Evolutionary conservation across 30 jellyfish, hydroid and myxozoan genomes (phyloP), one percentile per base, ranked within the genome.

Genomic region (Chrysaora quinquecirrha): DNA sequence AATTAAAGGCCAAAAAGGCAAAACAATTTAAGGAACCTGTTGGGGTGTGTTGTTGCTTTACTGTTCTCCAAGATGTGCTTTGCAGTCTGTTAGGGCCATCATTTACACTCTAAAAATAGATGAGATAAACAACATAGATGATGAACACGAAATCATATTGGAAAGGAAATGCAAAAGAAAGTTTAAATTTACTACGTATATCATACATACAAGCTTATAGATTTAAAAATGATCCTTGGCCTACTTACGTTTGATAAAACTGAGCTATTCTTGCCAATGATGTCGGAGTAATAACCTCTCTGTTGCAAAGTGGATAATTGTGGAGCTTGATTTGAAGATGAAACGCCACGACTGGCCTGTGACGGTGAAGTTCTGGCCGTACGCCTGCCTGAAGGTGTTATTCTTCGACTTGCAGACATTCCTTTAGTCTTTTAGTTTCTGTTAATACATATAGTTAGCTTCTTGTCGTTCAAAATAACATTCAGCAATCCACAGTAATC

Each of bases 211-310:
- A n/a, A n/a, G n/a, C n/a, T n/a, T n/a, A n/a, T n/a, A n/a, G n/a
- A n/a, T n/a, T n/a, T n/a, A n/a, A n/a, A n/a, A n/a, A n/a, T n/a
- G 31, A 33, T 6, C 54, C 54, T 38, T 38, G 54, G 54, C 23
- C 1, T 2, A 66, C 94, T 62, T 90, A 84, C 96, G 1, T 46
- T 21, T 29, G 65, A 80, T 4, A 27, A 30, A 16, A 27, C 64
- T 4, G 60, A 29, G 69, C 78, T 68, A 1, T 49, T 70, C 43
- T 78, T 73, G 54, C 86, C 88, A 27, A 85, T 73, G 25, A 78
- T 77, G 56, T 90, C 97, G 0, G 97, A 90, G 56, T 90, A 90
- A 67, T 90, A 90, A 19, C 97, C 97, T 73, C 97, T 71, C 64
- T 90, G 97, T 60, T 72, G 78, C 43, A 77, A 67, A n/a, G 88